These are phyloP conservation scores for Diceros bicornis DNA, from an alignment of 2,797 vertebrate species.

Conservation along the genomic window DNA sequence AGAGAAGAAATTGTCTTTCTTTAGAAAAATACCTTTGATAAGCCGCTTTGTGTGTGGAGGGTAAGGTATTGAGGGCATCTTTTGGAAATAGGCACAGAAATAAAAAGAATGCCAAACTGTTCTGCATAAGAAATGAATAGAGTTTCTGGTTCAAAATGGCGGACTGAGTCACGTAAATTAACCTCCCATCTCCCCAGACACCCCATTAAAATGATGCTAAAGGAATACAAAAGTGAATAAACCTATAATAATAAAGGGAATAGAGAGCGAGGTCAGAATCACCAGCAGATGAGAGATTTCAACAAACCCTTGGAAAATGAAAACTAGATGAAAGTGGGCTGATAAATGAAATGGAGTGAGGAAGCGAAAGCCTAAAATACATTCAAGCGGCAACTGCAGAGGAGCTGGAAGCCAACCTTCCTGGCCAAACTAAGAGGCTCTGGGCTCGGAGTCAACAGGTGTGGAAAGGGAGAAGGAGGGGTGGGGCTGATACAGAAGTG, in stretches of 20 bases:
- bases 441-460: neutral
- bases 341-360: neutral
- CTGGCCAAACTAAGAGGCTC: neutral
- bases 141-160: constrained; percentile 51
- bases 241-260: neutral
- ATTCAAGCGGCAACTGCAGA: neutral
- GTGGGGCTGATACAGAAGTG: too few species aligned
- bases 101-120: neutral
- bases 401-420: neutral
- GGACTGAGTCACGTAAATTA: constrained; percentile 4
- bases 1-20: constrained; percentile 44
- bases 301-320: constrained; percentile 22
- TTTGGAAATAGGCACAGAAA: neutral
- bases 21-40: constrained; percentile 41
- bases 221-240: constrained; percentile 34
- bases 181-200: neutral
- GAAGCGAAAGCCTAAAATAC: neutral
- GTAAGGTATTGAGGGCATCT: neutral
- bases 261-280: neutral
- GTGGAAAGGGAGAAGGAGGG: neutral
- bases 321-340: neutral
- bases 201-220: neutral
- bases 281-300: constrained; percentile 40
- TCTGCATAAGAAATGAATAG: neutral
- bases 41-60: neutral